These are phyloP conservation scores for Pectinophora gossypiella DNA, from an alignment of 1,140 invertebrate genomes.

Conservation along the genomic window DNA sequence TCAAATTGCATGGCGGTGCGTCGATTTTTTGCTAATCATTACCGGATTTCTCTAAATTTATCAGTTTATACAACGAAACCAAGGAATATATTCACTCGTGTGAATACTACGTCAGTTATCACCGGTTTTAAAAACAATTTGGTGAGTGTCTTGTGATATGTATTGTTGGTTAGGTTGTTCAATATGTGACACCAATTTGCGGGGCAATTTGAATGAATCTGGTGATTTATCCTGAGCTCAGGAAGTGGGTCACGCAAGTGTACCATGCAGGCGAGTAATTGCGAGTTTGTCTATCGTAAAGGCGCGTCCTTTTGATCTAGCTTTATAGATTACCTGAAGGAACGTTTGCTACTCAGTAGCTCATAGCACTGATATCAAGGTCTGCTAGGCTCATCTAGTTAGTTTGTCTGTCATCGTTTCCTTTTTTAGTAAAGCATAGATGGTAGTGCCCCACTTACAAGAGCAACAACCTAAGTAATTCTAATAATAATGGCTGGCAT, in stretches of 20 bases:
- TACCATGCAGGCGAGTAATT: neutral
- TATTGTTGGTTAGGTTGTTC: neutral
- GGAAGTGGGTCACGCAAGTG: neutral
- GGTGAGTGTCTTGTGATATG: constrained; percentile 34
- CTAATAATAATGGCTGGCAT: too few relatives aligned
- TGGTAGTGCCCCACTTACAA: too few relatives aligned
- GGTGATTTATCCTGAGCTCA: neutral
- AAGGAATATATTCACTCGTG: constrained; percentile 25
- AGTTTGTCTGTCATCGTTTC: neutral
- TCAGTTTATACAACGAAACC: constrained; percentile 40
- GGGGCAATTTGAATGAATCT: neutral
- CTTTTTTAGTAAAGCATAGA: neutral
- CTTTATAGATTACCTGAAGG: neutral
- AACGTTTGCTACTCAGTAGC: neutral
- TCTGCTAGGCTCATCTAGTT: neutral
- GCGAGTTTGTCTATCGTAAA: neutral
- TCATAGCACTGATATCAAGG: neutral
- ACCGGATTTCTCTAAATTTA: constrained; percentile 54
- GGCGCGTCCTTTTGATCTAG: neutral
- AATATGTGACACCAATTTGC: neutral
- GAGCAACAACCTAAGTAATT: too few relatives aligned
- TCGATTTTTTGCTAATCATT: constrained; percentile 67
- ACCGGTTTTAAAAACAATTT: constrained; percentile 22
- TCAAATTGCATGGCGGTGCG: constrained; percentile 59
- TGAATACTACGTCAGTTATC: constrained; percentile 19